Percentiles rank a stretch among this genome's conserved stretches.
Evolutionary conservation across 1,140 invertebrate genomes (phyloP).

Genomic region (Hetaerina americana): DNA sequence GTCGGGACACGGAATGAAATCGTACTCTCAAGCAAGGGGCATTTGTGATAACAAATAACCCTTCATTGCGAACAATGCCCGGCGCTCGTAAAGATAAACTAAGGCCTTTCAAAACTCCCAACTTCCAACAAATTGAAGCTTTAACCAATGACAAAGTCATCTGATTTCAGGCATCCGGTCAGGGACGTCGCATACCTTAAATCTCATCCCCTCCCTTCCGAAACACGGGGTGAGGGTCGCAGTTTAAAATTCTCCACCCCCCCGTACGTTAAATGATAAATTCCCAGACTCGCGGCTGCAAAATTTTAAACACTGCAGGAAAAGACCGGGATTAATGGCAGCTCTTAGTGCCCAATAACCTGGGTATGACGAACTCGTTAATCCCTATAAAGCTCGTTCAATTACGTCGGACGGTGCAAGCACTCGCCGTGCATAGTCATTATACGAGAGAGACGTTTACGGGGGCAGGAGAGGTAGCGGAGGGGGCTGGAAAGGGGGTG

Average conservation of each 20-base stretch:
- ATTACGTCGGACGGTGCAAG: not conserved
- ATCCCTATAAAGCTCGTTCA: not conserved
- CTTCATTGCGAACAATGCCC: not conserved
- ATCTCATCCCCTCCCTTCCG: not conserved
- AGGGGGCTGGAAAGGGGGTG: not conserved
- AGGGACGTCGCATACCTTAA: not conserved
- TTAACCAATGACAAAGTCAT: not conserved
- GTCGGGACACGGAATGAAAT: not conserved
- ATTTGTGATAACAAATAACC: not conserved
- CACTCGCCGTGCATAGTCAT: not conserved
- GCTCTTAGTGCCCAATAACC: not conserved
- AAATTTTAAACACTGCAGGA: not conserved
- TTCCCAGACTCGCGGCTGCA: not conserved
- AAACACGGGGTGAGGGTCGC: not conserved
- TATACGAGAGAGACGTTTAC: not conserved
- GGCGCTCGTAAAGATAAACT: not conserved
- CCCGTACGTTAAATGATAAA: not conserved
- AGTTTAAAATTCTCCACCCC: not conserved
- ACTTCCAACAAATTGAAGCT: not conserved
- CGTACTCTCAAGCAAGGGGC: not conserved
- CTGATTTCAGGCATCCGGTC: not conserved
- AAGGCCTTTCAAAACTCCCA: not conserved
- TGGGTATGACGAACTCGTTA: not conserved
- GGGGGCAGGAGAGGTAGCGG: not conserved
- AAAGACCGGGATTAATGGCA: not conserved